phyloP scores from a whole-genome alignment of 2,888 invertebrate genomes.

The Prionchulus punctatus region DNA sequence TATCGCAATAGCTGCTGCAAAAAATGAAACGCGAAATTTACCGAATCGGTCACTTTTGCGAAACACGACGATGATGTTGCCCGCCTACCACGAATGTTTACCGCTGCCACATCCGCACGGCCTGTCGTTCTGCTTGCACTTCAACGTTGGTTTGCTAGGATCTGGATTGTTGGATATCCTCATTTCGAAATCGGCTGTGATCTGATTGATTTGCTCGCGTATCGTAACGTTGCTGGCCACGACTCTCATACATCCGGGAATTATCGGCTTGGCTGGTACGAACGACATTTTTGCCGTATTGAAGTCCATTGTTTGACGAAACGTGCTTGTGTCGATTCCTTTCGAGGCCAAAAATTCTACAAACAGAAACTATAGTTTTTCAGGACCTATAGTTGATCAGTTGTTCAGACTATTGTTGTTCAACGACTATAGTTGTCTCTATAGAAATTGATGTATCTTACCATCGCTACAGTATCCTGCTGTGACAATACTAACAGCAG shows the following conservation, averaged over 20 bases:
- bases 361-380: too few species aligned
- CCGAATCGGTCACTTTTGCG: too few species aligned
- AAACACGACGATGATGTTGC: too few species aligned
- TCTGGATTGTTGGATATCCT: background rate
- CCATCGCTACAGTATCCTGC: too few species aligned
- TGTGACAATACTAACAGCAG: too few species aligned
- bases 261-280: background rate
- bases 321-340: background rate
- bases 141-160: background rate
- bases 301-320: background rate
- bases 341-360: too few species aligned
- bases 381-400: too few species aligned
- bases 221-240: background rate
- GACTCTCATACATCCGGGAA: background rate
- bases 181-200: conserved; percentile 2
- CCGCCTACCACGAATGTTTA: background rate
- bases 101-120: background rate
- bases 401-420: too few species aligned
- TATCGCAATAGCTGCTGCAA: background rate
- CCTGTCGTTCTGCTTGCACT: background rate
- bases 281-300: background rate
- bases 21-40: too few species aligned
- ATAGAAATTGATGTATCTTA: too few species aligned
- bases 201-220: background rate
- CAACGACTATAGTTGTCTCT: too few species aligned